Evolutionary conservation across 1,140 invertebrate species (phyloP).

Genomic region (Drosophila athabasca): DNA sequence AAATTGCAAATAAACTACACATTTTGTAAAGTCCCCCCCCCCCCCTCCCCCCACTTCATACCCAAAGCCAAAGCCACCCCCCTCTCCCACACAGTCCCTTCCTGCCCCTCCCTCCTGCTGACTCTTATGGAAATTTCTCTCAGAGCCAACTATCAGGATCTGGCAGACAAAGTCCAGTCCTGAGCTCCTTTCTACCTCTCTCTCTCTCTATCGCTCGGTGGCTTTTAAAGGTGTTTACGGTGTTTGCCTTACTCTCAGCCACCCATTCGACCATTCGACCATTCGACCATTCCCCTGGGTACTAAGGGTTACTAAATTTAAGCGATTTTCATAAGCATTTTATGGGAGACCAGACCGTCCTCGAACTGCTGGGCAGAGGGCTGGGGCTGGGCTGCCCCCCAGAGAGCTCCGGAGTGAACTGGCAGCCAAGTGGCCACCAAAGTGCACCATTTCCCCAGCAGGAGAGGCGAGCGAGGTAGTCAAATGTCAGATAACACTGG

Average conservation of each 20-base stretch:
- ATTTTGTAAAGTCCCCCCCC: slow-evolving; percentile 58
- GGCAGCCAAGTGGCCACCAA: slow-evolving; percentile 54
- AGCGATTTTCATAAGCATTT: slow-evolving; percentile 78
- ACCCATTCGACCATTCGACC: slow-evolving; percentile 2
- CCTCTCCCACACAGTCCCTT: not conserved
- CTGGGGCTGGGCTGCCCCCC: too few species aligned
- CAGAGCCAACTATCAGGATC: slow-evolving; percentile 67
- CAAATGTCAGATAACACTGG: slow-evolving; percentile 53
- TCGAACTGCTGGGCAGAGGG: too few species aligned
- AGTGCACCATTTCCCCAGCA: slow-evolving; percentile 49
- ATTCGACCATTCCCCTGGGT: not conserved
- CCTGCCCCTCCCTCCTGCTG: not conserved
- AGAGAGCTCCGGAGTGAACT: slow-evolving; percentile 12
- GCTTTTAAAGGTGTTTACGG: slow-evolving; percentile 77
- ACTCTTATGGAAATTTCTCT: slow-evolving; percentile 62
- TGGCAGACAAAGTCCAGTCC: slow-evolving; percentile 60
- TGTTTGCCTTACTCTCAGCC: slow-evolving; percentile 55
- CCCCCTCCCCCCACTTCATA: not conserved
- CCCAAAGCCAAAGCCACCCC: not conserved
- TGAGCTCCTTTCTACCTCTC: not conserved
- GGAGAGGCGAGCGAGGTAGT: slow-evolving; percentile 19
- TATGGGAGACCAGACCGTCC: slow-evolving; percentile 46
- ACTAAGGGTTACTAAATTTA: slow-evolving; percentile 74
- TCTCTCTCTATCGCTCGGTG: slow-evolving; percentile 18
- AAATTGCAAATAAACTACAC: slow-evolving; percentile 80